Percentiles rank a stretch among this genome's conserved stretches.
Evolutionary conservation across 1,140 invertebrate species (phyloP).

Genomic region (Asobara japonica): DNA sequence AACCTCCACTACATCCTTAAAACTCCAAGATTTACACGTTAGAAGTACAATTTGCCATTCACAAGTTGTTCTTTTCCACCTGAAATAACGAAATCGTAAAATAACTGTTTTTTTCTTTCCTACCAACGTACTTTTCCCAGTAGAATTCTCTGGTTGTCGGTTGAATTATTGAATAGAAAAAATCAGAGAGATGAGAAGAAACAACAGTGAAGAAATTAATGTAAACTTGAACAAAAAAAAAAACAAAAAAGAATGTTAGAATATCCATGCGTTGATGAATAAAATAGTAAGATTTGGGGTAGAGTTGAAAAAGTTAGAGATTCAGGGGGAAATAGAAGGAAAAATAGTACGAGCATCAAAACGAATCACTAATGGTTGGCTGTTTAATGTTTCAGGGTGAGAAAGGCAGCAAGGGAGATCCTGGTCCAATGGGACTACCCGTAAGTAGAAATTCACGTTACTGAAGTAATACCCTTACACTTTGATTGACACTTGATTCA

Average conservation of each 20-base stretch:
- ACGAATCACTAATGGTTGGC: constrained; percentile 26
- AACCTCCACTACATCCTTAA: no score
- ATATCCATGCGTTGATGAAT: not conserved
- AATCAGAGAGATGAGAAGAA: not conserved
- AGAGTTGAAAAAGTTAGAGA: not conserved
- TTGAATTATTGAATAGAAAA: not conserved
- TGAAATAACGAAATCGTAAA: not conserved
- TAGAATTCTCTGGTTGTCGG: not conserved
- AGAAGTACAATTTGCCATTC: not conserved
- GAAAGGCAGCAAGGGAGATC: constrained; percentile 89
- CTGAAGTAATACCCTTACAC: not conserved
- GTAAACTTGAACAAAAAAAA: not conserved
- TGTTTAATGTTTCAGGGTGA: constrained; percentile 76
- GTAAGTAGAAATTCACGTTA: constrained; percentile 72
- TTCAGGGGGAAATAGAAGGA: not conserved
- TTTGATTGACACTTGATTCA: constrained; percentile 7
- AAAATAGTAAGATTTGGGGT: not conserved
- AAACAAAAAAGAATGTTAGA: not conserved
- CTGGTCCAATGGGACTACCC: constrained; percentile 93
- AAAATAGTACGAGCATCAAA: constrained; percentile 7
- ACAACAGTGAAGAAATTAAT: constrained; percentile 7
- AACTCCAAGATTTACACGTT: not conserved
- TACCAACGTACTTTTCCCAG: not conserved
- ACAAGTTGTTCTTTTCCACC: constrained; percentile 19
- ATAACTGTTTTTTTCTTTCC: not conserved